A percentile compares a stretch with the other conserved stretches of the same genome.
These are phyloP conservation scores for Mus caroli DNA, from an alignment of 2,797 vertebrate genomes.

Conservation along the genomic window DNA sequence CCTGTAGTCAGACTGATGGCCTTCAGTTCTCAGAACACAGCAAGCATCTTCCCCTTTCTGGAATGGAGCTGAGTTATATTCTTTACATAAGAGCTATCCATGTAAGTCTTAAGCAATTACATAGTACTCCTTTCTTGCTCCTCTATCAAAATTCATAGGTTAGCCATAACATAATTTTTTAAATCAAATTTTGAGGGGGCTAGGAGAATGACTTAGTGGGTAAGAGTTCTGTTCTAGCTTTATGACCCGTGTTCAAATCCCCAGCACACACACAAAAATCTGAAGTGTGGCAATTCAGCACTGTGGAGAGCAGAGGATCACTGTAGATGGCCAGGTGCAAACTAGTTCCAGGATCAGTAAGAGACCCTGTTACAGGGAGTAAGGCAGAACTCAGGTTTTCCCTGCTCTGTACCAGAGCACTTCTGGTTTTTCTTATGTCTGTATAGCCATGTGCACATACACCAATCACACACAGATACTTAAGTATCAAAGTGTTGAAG, in stretches of 20 bases:
- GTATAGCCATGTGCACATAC: neutral
- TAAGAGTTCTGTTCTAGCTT: neutral
- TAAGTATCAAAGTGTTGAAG: neutral
- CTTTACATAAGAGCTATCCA: neutral
- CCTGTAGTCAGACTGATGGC: neutral
- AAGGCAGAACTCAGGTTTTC: neutral
- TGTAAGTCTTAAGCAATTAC: neutral
- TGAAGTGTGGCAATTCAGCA: neutral
- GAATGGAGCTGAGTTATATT: neutral
- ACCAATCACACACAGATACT: neutral
- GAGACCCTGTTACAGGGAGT: neutral
- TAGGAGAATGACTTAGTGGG: neutral
- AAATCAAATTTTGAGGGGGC: neutral
- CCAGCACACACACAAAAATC: neutral
- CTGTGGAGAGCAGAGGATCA: neutral
- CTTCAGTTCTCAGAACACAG: neutral
- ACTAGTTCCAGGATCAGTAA: neutral
- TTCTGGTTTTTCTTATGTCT: neutral
- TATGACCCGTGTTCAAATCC: neutral
- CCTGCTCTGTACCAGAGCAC: neutral
- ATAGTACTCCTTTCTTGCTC: neutral
- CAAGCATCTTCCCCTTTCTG: neutral
- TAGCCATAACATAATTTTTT: neutral
- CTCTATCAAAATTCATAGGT: neutral
- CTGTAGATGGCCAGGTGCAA: neutral